Conservation (phyloP, 2,797 vertebrate species). For the Phyllotis vaccarum region DNA sequence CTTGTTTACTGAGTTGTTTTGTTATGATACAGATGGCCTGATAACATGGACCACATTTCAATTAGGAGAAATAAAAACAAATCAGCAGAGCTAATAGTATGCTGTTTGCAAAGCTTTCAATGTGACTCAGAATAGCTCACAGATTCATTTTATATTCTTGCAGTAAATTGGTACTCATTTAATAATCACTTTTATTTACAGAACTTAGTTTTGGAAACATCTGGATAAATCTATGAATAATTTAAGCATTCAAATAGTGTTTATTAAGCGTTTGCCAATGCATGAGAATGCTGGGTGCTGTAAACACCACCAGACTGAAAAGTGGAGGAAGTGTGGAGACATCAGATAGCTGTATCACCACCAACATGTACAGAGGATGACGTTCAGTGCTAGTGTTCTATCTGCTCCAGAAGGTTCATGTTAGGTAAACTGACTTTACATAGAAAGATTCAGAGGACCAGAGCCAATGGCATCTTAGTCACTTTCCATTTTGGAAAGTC, state of each 20-base stretch:
- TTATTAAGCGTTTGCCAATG: constrained; percentile 72
- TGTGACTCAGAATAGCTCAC: constrained; percentile 65
- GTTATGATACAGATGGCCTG: constrained; percentile 74
- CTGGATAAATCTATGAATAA: constrained; percentile 77
- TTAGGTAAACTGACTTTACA: background rate
- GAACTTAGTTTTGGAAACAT: constrained; percentile 79
- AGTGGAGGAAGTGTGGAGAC: background rate
- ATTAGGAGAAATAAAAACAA: constrained; percentile 79
- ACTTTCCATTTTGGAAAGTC: constrained; percentile 25
- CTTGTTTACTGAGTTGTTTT: constrained; percentile 77
- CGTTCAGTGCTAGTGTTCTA: background rate
- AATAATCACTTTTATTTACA: constrained; percentile 77
- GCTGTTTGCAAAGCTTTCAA: constrained; percentile 66
- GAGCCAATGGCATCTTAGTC: constrained; percentile 37
- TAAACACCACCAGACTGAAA: constrained; percentile 55
- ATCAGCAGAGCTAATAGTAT: constrained; percentile 69
- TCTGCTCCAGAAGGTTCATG: constrained; percentile 11
- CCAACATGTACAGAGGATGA: constrained; percentile 21
- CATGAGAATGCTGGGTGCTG: background rate
- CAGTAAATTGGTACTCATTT: constrained; percentile 76
- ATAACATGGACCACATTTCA: constrained; percentile 79
- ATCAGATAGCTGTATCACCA: background rate
- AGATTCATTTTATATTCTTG: constrained; percentile 75
- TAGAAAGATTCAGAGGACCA: background rate
- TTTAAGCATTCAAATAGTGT: constrained; percentile 73